phyloP scores from a whole-genome alignment of 2,113 vertebrate genomes.

The Bubalus kerabau region DNA sequence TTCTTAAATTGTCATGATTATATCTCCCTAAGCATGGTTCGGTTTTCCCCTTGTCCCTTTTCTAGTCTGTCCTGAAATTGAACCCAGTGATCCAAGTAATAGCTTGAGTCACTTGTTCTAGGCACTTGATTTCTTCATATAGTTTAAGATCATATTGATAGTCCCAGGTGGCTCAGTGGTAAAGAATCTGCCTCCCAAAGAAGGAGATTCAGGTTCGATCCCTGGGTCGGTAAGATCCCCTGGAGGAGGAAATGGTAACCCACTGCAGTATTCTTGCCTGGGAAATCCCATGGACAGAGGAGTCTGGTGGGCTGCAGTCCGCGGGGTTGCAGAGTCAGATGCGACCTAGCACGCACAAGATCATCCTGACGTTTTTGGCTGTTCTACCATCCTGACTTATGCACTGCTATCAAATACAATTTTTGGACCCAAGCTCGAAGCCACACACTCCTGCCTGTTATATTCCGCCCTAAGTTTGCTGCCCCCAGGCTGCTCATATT shows the following conservation, averaged over 20 bases:
- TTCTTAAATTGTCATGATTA: neutral
- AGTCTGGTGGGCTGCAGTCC: neutral
- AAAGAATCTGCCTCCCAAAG: neutral
- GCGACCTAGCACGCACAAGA: neutral
- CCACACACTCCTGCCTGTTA: neutral
- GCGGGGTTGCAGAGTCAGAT: neutral
- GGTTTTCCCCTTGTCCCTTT: neutral
- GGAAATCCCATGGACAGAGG: neutral
- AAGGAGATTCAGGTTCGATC: neutral
- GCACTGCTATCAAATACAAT: accelerated
- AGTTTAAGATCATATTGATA: neutral
- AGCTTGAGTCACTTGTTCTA: neutral
- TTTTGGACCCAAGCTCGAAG: neutral
- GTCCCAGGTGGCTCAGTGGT: neutral
- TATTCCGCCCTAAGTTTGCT: neutral
- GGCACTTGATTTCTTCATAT: neutral
- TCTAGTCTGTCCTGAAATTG: neutral
- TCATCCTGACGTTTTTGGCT: neutral
- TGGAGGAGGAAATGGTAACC: neutral
- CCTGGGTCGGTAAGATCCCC: neutral
- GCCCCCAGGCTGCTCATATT: neutral
- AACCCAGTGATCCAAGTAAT: neutral
- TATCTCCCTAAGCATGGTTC: neutral
- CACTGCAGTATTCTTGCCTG: neutral
- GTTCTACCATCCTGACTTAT: neutral